Evolutionary conservation across 1,140 invertebrate genomes (phyloP).

Genomic region (Euura lappo): DNA sequence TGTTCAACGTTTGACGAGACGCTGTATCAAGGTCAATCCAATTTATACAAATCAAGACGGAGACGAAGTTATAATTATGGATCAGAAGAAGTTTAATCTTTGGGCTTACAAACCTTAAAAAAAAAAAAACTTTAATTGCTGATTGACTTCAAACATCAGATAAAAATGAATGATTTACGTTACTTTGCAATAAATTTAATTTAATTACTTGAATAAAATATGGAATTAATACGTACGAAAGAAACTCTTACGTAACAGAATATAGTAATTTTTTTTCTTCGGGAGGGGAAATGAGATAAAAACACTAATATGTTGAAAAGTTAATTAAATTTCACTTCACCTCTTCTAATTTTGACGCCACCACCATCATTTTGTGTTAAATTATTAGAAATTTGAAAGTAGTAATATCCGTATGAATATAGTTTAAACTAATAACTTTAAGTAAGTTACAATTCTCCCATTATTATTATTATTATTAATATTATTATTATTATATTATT

Average conservation of each 20-base stretch:
- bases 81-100: neutral
- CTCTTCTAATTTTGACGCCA: slow-evolving; percentile 34
- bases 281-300: slow-evolving; percentile 18
- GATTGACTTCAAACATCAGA: neutral
- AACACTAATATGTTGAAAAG: slow-evolving; percentile 25
- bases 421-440: neutral
- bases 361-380: slow-evolving; percentile 48
- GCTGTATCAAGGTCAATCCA: too few relatives aligned
- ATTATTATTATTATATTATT: slow-evolving; percentile 33
- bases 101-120: neutral
- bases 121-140: slow-evolving; percentile 14
- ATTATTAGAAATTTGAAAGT: slow-evolving; percentile 20
- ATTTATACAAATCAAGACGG: neutral
- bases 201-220: slow-evolving; percentile 3
- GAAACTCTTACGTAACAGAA: slow-evolving; percentile 15
- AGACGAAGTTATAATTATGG: neutral
- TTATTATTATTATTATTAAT: slow-evolving; percentile 38
- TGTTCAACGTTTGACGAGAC: too few relatives aligned
- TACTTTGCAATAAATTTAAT: slow-evolving; percentile 28
- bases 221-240: slow-evolving; percentile 20
- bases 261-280: slow-evolving; percentile 5
- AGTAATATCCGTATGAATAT: slow-evolving; percentile 25
- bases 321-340: slow-evolving; percentile 25
- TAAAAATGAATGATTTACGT: neutral
- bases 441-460: neutral